These are phyloP conservation scores for Drosophila nr. perissopoda DNA, from an alignment of 2,888 invertebrate species.

Conservation along the genomic window DNA sequence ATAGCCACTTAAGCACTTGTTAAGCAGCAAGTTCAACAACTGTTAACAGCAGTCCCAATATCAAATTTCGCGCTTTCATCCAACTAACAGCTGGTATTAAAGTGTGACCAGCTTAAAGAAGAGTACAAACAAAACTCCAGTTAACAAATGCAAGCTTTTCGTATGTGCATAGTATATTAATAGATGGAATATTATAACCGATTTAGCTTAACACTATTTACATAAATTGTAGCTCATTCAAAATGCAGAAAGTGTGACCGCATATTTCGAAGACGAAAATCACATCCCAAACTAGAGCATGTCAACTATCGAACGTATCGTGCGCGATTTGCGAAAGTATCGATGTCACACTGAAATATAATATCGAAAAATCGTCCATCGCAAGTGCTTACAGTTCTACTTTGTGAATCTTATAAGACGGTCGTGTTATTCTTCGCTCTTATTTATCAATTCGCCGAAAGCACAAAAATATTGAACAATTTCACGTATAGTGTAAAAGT, in stretches of 20 bases:
- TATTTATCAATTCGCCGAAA: slow-evolving; percentile 49
- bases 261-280: neutral
- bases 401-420: slow-evolving; percentile 31
- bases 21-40: neutral
- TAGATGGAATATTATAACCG: neutral
- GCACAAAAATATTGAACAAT: slow-evolving; percentile 42
- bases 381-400: slow-evolving; percentile 33
- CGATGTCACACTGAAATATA: neutral
- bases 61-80: neutral
- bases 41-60: neutral
- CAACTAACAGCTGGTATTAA: neutral
- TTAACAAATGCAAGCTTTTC: neutral
- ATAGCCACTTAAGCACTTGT: neutral
- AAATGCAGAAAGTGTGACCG: slow-evolving; percentile 18
- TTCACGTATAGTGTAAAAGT: slow-evolving; percentile 18
- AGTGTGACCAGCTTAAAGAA: neutral
- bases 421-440: slow-evolving; percentile 28
- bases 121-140: neutral
- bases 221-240: slow-evolving; percentile 3
- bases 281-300: neutral
- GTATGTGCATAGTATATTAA: neutral
- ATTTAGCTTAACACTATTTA: neutral
- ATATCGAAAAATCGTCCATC: slow-evolving; percentile 25
- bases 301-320: neutral
- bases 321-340: neutral